These are phyloP conservation scores for Gymnogyps californianus DNA, from an alignment of 2,113 vertebrate species.

Conservation along the genomic window DNA sequence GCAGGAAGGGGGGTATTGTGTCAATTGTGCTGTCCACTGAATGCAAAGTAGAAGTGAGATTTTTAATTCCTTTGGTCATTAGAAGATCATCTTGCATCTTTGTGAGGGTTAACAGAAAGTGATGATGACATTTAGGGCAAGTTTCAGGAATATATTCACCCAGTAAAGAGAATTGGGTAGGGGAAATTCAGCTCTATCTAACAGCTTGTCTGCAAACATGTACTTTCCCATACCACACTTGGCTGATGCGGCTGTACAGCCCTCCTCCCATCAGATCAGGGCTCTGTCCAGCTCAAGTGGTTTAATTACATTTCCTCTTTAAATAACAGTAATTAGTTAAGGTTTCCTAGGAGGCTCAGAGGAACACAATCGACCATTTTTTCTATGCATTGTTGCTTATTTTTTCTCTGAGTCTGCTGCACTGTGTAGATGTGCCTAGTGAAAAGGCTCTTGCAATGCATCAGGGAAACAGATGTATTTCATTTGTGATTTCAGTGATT, in stretches of 20 bases:
- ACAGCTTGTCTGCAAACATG: background rate
- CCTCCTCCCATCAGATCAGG: background rate
- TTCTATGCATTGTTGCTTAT: background rate
- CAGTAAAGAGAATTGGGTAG: background rate
- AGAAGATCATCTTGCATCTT: background rate
- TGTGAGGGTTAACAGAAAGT: background rate
- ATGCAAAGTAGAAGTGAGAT: background rate
- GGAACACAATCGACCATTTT: background rate
- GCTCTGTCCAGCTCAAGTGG: background rate
- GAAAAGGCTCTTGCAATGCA: background rate
- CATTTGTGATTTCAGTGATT: conserved; percentile 32
- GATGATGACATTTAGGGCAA: background rate
- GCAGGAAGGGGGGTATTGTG: background rate
- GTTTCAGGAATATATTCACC: background rate
- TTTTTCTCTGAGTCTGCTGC: background rate
- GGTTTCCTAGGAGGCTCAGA: background rate
- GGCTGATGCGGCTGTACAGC: background rate
- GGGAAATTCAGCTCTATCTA: background rate
- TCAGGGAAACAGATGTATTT: conserved; percentile 24
- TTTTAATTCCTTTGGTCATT: background rate
- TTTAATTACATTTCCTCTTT: conserved; percentile 19
- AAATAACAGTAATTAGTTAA: background rate
- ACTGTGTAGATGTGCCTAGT: background rate
- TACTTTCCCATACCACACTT: background rate
- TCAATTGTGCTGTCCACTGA: background rate